Evolutionary conservation across 2,113 vertebrate genomes (phyloP), one percentile per base, ranked within the genome.

Genomic region (Nothobranchius kuhntae): DNA sequence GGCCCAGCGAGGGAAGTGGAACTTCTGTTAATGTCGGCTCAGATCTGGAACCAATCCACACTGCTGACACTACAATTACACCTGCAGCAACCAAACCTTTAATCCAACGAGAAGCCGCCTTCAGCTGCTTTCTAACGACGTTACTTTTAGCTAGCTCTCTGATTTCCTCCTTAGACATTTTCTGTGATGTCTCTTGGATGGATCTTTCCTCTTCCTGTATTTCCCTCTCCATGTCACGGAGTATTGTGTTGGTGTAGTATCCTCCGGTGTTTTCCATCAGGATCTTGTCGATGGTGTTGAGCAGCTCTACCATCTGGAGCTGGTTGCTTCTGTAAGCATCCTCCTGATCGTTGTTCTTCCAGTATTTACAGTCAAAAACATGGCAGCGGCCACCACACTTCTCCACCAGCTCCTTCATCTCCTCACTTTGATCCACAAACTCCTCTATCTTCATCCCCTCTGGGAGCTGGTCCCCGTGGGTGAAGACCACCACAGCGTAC

Each of bases 121-220:
- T 48, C 47, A 15, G 7, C 2, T 44, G 21, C 9, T 14, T 45
- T 17, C 36, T n/a, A 11, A 38, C 44, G 15, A 63, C 12, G 0
- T 7, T 45, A 5, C 0, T 89, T 92, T 94, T 94, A 69, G 94
- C 55, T 21, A 48, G 42, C 13, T 56, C 1, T 47, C 52, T 75
- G 0, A 71, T 67, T 0, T 64, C 61, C 17, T 24, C 48, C 7
- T 5, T 1, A 60, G 68, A 35, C 53, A 53, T 38, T 26, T 62
- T 64, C 38, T 5, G 21, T 58, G 52, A 42, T 50, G 35, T 14
- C 13, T 12, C 3, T 26, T 9, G 44, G 2, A 64, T 50, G 2
- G 0, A 0, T 9, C 63, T 11, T 13, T 21, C 61, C 38, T 60
- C 66, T 17, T n/a, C 0, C 24, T 65, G 13, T 3, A 68, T 72